phyloP scores from a whole-genome alignment of 2,888 invertebrate genomes.

The Protula sp. region DNA sequence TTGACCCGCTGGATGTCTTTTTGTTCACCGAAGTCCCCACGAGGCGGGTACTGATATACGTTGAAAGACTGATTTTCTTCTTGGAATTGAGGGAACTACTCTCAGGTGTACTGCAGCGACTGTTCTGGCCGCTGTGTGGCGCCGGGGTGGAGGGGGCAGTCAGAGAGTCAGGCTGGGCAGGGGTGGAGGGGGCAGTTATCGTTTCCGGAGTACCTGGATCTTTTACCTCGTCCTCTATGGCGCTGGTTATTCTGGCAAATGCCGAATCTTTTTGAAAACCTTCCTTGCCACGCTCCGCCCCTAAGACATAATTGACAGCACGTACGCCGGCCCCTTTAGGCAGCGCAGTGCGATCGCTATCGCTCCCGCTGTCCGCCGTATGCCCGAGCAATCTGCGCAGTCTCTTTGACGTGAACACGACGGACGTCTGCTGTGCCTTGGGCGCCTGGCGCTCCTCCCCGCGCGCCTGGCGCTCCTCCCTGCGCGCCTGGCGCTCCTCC shows the following conservation, averaged over 20 bases:
- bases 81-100: no score
- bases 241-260: no score
- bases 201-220: background rate
- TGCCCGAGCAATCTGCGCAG: background rate
- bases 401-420: background rate
- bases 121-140: background rate
- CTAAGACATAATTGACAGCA: no score
- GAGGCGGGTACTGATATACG: background rate
- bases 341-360: no score
- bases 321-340: no score
- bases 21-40: background rate
- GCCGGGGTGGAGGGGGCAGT: background rate
- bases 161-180: background rate
- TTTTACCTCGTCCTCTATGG: background rate
- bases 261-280: no score
- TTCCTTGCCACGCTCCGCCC: no score
- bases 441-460: no score
- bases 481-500: no score
- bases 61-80: background rate
- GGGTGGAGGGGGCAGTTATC: background rate
- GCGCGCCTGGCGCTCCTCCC: no score
- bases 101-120: background rate
- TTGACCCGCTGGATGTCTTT: background rate
- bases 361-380: no score
- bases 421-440: no score